Base-by-base conservation (phyloP, 2,888 invertebrate genomes). In the Ganaspis brasiliensis region DNA sequence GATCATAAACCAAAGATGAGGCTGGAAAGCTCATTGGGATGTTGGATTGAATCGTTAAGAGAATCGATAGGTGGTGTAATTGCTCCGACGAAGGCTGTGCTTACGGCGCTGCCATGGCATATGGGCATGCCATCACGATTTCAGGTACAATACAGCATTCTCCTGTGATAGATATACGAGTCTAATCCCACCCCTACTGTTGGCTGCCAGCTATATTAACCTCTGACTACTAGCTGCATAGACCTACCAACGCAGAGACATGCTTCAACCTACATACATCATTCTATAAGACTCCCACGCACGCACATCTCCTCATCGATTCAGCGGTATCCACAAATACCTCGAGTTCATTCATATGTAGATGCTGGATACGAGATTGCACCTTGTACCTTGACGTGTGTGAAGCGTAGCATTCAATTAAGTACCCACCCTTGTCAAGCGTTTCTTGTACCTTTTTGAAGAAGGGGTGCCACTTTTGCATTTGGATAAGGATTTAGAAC, bases 121-220 rank as follows among this genome's bases (percentile, higher is more conserved):
- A 74, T 77, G 85, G 83, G 86, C 85, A 87, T 85, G 85, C 86
- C 86, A 85, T 88, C 87, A 84, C 87, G 87, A 89, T 89, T 88
- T 87, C 87, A 81, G 83, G 86, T 85, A 89, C 89, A 89, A 89
- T 89, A 84, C 88, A 81, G 88, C 84, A 89, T 89, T 87, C 87
- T 88, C 86, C 84, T 81, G 78, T 88, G 89, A 89, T 88, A 87
- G 89, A 89, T 89, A 87, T 88, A 88, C 81, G 86, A 83, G 84
- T 79, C 85, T 86, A 89, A 88, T 89, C 83, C 86, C 82, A 79
- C 77, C 73, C 45, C 73, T 76, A 61, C 73, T 73, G 76, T 73
- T 78, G 59, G 80, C 83, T 81, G 82, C 82, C 80, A 82, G 80
- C 84, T 85, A 82, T 87, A 87, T 87, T 86, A 87, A 87, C 87